Evolutionary conservation across 2,888 invertebrate species (phyloP), one percentile per base, ranked within the genome.

Genomic region (Melanchra persicariae): DNA sequence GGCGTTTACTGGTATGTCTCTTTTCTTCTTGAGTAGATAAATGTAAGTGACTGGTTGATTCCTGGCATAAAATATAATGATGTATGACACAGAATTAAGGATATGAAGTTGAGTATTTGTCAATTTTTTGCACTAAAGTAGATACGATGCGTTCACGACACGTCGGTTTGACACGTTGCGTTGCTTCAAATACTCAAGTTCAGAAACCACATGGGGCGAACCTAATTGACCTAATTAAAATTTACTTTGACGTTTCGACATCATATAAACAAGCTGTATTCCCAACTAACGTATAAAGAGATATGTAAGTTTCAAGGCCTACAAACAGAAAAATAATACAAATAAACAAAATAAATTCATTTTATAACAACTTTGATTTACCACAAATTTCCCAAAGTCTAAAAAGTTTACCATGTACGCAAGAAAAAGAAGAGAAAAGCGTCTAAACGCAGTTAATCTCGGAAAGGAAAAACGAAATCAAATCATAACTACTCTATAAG

Each of bases 401-500:
- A 22, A 34, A 26, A 51, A 52, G 9, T 30, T 34, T 2, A 26
- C n/a, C n/a, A 0, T 34, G 19, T 55, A 34, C 12, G 34, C 12
- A 55, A 37, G 37, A 55, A 55, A 12, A 34, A 55, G n/a, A n/a
- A n/a, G 55, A 55, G 34, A n/a, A 52, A 15, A n/a, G 9, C 1
- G 22, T 45, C 9, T 51, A 22, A 45, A n/a, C 43, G 8, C 10
- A 19, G 26, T 78, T 30, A 74, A 62, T 40, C 57, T 52, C 30
- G 40, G 40, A 58, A 62, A 58, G 30, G 7, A 52, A 52, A 77
- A 49, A 61, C 22, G n/a, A 40, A 79, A 63, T 54, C 51, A 64
- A 57, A 54, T 72, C 45, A 74, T 68, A 77, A 74, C 66, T 60
- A 73, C 34, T 57, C 17, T 26, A 55, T 74, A 80, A 77, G 51